Base-by-base conservation (phyloP, 2,113 vertebrate species). In the Leptocoma aspasia region DNA sequence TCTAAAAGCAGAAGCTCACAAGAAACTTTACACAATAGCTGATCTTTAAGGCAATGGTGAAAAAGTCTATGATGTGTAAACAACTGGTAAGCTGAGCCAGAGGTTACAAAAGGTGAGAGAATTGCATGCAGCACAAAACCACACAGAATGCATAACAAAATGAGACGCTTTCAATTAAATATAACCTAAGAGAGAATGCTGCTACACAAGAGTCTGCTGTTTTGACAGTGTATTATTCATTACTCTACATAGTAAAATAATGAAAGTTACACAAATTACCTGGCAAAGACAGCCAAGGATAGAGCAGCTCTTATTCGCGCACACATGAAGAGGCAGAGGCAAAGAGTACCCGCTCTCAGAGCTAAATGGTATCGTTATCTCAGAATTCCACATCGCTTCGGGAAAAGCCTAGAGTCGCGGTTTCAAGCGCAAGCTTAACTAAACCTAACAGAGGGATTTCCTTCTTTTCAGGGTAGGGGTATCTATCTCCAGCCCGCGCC, bases 401-500 rank as follows among this genome's bases (percentile, higher is more conserved):
- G 42, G 9, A 13, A 47, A 44, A 63, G 21, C 26, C 5, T 64
- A 14, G 30, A 69, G 33, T 2, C 17, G 0, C 30, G 2, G 23
- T 13, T 39, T 33, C 45, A 13, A 35, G 20, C 22, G 11, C 41
- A 4, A 44, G 24, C 31, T 77, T 35, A 42, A 42, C 9, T 8
- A 24, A 35, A 23, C 57, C 24, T 5, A 11, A 16, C n/a, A 21
- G n/a, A 10, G 1, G 22, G 24, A 13, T 4, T 27, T 44, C 35
- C n/a, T 15, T 13, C 72, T 44, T 47, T 4, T 10, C 27, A 9
- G n/a, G 23, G 4, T 9, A 24, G 2, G 24, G 6, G 21, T 42
- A 3, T 1, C 65, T 4, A 5, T 7, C 1, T 16, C 13, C 54
- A 18, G 45, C 5, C 28, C 1, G 6, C 37, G 13, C 7, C 6